phyloP scores from a whole-genome alignment of 2,888 invertebrate species.

The Drosophila robusta region DNA sequence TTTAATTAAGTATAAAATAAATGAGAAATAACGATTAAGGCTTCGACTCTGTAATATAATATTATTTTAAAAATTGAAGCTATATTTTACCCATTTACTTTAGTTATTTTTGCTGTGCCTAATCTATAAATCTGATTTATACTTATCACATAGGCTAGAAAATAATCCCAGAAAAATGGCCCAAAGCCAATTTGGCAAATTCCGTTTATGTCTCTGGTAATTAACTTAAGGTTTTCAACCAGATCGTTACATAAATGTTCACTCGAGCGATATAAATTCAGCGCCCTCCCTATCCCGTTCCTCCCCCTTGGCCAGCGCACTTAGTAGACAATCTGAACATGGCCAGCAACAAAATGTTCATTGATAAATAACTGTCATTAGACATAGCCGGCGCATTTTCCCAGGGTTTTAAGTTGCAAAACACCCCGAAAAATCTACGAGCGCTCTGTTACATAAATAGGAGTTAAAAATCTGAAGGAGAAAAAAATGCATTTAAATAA shows the following conservation, averaged over 20 bases:
- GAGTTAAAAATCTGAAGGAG: constrained; percentile 8
- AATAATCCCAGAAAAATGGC: not conserved
- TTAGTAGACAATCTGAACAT: constrained; percentile 6
- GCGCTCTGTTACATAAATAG: constrained; percentile 29
- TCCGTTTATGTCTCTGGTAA: constrained; percentile 1
- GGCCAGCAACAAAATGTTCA: constrained; percentile 39
- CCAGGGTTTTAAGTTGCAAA: constrained; percentile 49
- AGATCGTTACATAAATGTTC: constrained; percentile 26
- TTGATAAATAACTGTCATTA: constrained; percentile 77
- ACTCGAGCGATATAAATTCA: constrained; percentile 15
- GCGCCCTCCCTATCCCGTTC: not conserved
- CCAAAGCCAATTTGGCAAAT: constrained; percentile 4
- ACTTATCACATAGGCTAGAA: constrained; percentile 4
- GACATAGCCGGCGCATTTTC: constrained; percentile 42
- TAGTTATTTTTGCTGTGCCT: constrained; percentile 2
- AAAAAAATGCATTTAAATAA: constrained; percentile 56
- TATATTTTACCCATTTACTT: not conserved
- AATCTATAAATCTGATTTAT: constrained; percentile 25
- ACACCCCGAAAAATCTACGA: constrained; percentile 6
- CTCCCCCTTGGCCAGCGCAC: not conserved
- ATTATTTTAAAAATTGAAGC: not conserved
- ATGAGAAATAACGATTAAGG: not conserved
- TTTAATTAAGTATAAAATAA: too few species aligned
- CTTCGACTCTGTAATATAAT: not conserved
- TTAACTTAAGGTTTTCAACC: constrained; percentile 26